Base-by-base conservation (phyloP, 2,888 invertebrate species). In the Ommatoiulus sabulosus region DNA sequence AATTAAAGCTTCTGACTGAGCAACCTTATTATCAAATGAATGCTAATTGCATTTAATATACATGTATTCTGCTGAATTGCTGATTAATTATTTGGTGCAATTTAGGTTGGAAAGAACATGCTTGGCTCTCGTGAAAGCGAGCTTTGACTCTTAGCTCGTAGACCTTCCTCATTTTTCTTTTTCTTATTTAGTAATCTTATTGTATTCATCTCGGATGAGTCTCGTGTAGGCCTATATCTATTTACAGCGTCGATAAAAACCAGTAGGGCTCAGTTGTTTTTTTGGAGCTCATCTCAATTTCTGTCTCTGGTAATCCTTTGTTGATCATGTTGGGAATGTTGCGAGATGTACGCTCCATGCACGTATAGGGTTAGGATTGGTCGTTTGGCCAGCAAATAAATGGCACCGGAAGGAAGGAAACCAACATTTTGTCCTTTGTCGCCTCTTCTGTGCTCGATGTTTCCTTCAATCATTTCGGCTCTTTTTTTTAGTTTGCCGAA, bases 381-480 rank as follows among this genome's bases (percentile, higher is more conserved):
- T 63, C 63, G 63, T 63, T 63, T 63, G 63, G 20, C 63, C 63
- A 20, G 63, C 63, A 63, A 63, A 63, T 63, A 63, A 63, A 63
- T 63, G 63, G 63, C 63, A 20, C 63, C 63, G 63, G 63, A 63
- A 63, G 63, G 63, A 63, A 63, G 63, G 63, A 63, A 63, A 63
- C 63, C 63, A 63, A 63, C 63, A 63, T 63, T 63, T 63, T 63
- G 63, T 63, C 63, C 63, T 63, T 63, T 63, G 63, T 63, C 63
- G 63, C 63, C 63, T 63, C 63, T 63, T 63, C 63, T 63, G 63
- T 63, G 63, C 63, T 63, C 63, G 63, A 63, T 63, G 63, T 63
- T 63, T 63, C 63, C 63, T 63, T 63, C 63, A 63, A 63, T 63
- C 63, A 63, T 63, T 63, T 63, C 20, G 63, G 20, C 15, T 20